A percentile compares a stretch with the other conserved stretches of the same genome.
Evolutionary conservation across 2,888 invertebrate genomes (phyloP).

Genomic region (Quadriops clusia): DNA sequence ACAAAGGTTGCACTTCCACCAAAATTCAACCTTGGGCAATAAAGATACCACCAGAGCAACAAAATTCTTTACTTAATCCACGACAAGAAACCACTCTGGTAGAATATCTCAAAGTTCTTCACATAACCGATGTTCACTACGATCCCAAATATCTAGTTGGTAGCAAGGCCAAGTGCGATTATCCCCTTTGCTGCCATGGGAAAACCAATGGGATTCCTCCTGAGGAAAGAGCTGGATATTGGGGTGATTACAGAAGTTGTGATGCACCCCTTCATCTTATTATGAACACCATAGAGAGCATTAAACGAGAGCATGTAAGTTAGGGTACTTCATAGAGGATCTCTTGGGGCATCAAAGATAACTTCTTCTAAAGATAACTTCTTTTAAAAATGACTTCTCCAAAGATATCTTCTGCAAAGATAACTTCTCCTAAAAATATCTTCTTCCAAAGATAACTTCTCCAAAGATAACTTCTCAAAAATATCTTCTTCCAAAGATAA

Average conservation of each 20-base stretch:
- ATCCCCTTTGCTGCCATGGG: slow-evolving; percentile 62
- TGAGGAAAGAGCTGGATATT: slow-evolving; percentile 48
- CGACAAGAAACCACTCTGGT: too few relatives aligned
- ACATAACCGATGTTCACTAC: slow-evolving; percentile 64
- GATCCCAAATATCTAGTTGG: slow-evolving; percentile 57
- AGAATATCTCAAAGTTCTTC: slow-evolving; percentile 44
- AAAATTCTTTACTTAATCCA: too few relatives aligned
- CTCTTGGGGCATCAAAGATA: too few relatives aligned
- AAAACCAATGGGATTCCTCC: slow-evolving; percentile 36
- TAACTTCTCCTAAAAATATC: slow-evolving; percentile 38
- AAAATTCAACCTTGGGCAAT: too few relatives aligned
- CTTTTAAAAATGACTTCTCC: slow-evolving; percentile 3
- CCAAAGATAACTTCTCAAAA: too few relatives aligned
- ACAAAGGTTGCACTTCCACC: too few relatives aligned
- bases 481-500: slow-evolving; percentile 1
- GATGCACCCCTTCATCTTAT: slow-evolving; percentile 60
- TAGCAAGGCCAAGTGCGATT: slow-evolving; percentile 55
- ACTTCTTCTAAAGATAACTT: slow-evolving; percentile 5
- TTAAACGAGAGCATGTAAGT: slow-evolving; percentile 14
- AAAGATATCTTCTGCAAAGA: slow-evolving; percentile 9
- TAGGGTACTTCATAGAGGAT: too few relatives aligned
- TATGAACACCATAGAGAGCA: slow-evolving; percentile 40
- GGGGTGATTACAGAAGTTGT: slow-evolving; percentile 70
- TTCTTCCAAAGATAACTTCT: too few relatives aligned
- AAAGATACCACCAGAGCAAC: too few relatives aligned